Percentiles rank a stretch among this genome's conserved stretches.
These are phyloP conservation scores for Semotilus atromaculatus DNA, from an alignment of 2,797 vertebrate genomes.

Conservation along the genomic window DNA sequence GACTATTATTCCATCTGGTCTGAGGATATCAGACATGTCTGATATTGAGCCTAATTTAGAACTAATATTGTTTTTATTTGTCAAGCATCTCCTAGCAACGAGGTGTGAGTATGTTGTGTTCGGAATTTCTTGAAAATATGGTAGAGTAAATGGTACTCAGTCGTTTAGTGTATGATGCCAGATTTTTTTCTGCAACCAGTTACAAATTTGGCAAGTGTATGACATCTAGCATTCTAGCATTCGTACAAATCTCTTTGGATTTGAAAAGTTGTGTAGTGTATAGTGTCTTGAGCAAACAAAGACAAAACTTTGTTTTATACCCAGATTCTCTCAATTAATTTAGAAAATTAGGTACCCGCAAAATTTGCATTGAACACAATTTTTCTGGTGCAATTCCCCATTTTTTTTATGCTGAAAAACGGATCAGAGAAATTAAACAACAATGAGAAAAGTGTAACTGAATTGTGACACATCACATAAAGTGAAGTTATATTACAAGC, in stretches of 20 bases:
- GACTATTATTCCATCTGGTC: neutral
- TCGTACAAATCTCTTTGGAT: neutral
- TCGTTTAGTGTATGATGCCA: neutral
- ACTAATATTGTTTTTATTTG: neutral
- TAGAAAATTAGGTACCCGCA: neutral
- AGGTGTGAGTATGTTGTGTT: neutral
- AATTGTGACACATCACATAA: constrained; percentile 9
- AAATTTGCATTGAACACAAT: neutral
- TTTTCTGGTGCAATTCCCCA: neutral
- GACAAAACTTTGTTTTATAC: neutral
- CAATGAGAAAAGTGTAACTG: neutral
- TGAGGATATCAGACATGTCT: neutral
- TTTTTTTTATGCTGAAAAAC: neutral
- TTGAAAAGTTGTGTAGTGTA: neutral
- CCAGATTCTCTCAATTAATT: neutral
- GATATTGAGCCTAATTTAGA: neutral
- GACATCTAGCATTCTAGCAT: neutral
- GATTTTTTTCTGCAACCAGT: neutral
- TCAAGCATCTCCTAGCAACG: neutral
- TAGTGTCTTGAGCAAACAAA: neutral
- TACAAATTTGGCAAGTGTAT: neutral
- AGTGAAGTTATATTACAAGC: constrained; percentile 1
- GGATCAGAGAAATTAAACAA: neutral
- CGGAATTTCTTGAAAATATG: neutral
- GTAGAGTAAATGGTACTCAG: neutral